A percentile compares a stretch with the other conserved stretches of the same genome.
These are phyloP conservation scores for Globodera rostochiensis DNA, from an alignment of 1,140 invertebrate genomes.

Conservation along the genomic window DNA sequence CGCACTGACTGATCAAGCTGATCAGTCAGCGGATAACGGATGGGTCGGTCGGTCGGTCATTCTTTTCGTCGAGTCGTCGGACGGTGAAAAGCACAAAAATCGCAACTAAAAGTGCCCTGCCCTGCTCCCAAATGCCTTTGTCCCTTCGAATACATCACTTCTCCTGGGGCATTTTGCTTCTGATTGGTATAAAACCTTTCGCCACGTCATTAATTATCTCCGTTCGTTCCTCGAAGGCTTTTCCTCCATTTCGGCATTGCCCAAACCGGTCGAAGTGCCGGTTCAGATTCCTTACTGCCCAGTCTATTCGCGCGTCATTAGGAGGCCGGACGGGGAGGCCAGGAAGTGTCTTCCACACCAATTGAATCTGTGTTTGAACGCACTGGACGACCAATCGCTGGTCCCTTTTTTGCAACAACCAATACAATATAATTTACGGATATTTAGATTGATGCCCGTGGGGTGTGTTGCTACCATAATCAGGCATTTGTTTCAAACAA, in stretches of 20 bases:
- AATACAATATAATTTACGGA: neutral
- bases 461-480: slow-evolving; percentile 64
- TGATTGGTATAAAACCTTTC: neutral
- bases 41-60: neutral
- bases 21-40: neutral
- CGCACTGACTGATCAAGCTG: neutral
- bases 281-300: slow-evolving; percentile 38
- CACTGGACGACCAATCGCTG: slow-evolving; percentile 53
- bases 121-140: neutral
- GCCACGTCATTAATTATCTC: neutral
- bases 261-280: slow-evolving; percentile 22
- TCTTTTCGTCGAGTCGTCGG: neutral
- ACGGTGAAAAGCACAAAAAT: neutral
- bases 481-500: slow-evolving; percentile 36
- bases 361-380: slow-evolving; percentile 60
- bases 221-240: neutral
- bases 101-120: neutral
- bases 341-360: slow-evolving; percentile 64
- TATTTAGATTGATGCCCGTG: slow-evolving; percentile 35
- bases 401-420: slow-evolving; percentile 25
- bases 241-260: neutral
- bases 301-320: slow-evolving; percentile 36
- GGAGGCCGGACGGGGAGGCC: slow-evolving; percentile 57
- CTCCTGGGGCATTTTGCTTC: neutral
- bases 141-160: neutral